Conservation (phyloP, 1,140 invertebrate genomes). For the Euwallacea similis region DNA sequence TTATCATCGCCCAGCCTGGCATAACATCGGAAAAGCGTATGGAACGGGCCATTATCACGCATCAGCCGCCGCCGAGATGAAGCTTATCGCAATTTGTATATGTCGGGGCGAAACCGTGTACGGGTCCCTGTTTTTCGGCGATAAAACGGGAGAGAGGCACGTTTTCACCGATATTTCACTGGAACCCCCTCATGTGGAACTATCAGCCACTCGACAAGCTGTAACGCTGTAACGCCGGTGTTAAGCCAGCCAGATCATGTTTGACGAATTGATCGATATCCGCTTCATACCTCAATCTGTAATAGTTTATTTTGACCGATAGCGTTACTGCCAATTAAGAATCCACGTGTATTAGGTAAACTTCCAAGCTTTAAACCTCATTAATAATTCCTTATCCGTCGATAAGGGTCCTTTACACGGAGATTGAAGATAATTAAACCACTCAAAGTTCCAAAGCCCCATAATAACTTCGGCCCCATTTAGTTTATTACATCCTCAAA, state of each 20-base stretch:
- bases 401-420: no score
- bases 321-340: no score
- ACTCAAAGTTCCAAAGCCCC: no score
- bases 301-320: background rate
- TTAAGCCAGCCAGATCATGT: slow-evolving; percentile 35
- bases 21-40: no score
- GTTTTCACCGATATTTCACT: slow-evolving; percentile 20
- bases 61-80: no score
- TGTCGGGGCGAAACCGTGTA: background rate
- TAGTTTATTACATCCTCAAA: background rate
- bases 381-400: no score
- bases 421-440: no score
- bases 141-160: slow-evolving; percentile 16
- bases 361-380: no score
- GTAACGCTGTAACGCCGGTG: slow-evolving; percentile 30
- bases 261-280: slow-evolving; percentile 34
- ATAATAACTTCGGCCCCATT: background rate
- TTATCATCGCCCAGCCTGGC: no score
- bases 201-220: slow-evolving; percentile 34
- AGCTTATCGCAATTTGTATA: slow-evolving; percentile 6
- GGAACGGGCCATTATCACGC: no score
- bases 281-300: background rate
- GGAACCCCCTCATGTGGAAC: slow-evolving; percentile 20
- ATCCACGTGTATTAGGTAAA: no score
- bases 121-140: slow-evolving; percentile 10